Evolutionary conservation across 1,140 invertebrate genomes (phyloP).

Genomic region (Drosophila melanica): DNA sequence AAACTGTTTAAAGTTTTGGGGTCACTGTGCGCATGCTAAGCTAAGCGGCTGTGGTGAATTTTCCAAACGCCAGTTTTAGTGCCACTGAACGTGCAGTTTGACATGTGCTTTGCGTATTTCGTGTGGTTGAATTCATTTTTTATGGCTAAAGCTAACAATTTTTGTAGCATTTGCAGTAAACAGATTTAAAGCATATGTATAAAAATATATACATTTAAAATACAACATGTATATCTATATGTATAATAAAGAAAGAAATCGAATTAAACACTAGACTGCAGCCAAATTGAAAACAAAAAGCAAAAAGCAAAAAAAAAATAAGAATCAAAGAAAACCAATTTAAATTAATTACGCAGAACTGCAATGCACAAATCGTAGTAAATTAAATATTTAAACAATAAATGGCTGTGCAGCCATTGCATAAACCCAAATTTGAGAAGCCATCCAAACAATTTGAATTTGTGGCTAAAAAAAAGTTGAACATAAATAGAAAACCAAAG

Average conservation of each 20-base stretch:
- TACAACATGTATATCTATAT: slow-evolving; percentile 33
- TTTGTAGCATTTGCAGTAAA: slow-evolving; percentile 78
- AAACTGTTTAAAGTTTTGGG: slow-evolving; percentile 15
- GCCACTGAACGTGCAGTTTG: slow-evolving; percentile 3
- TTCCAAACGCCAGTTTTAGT: neutral
- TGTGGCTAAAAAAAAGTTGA: slow-evolving; percentile 50
- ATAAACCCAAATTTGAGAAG: slow-evolving; percentile 52
- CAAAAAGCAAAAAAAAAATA: slow-evolving; percentile 40
- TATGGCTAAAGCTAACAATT: slow-evolving; percentile 61
- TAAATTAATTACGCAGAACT: slow-evolving; percentile 52
- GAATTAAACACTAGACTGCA: slow-evolving; percentile 76
- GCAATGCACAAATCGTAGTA: slow-evolving; percentile 71
- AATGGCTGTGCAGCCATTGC: slow-evolving; percentile 61
- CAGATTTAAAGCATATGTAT: slow-evolving; percentile 53
- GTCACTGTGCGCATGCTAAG: slow-evolving; percentile 17
- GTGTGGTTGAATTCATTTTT: slow-evolving; percentile 46
- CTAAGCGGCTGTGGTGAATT: slow-evolving; percentile 23
- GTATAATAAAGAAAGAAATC: slow-evolving; percentile 48
- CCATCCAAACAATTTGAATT: slow-evolving; percentile 62
- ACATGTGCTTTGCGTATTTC: slow-evolving; percentile 15
- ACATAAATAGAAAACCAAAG: slow-evolving; percentile 14
- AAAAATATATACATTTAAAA: slow-evolving; percentile 42
- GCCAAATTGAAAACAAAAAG: slow-evolving; percentile 67
- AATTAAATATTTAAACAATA: slow-evolving; percentile 54
- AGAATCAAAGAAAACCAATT: slow-evolving; percentile 1